Evolutionary conservation across 2,797 vertebrate species (phyloP), one percentile per base, ranked within the genome.

Genomic region (Decapterus maruadsi): DNA sequence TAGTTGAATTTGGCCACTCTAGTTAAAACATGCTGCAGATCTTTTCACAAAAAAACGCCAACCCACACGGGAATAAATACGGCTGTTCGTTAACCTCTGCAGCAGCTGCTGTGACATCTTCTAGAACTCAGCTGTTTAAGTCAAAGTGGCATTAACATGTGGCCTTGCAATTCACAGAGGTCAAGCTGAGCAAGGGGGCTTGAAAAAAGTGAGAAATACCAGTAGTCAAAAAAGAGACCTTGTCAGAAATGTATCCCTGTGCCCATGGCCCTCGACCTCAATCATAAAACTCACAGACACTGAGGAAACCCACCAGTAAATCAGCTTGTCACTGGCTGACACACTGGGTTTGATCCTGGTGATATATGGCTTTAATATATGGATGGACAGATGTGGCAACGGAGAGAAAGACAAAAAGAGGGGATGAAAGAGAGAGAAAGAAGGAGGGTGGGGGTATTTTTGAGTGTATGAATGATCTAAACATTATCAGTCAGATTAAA

Each of bases 281-380:
- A 90, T 92, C 90, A 93, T 94, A 95, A 94, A 95, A 90, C 87
- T 91, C 85, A 87, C 74, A 93, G 89, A 93, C 91, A 86, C 86
- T 77, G 86, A 91, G 83, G 82, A 90, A 91, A 85, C 68, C 78
- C 74, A 59, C 68, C 83, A 85, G 88, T 95, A 95, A 95, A 94
- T 96, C 92, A 91, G 78, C 46, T 81, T 84, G 88, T 87, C 77
- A 71, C 89, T 71, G 70, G 51, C 74, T 88, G 86, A 89, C 86
- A 85, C 84, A 70, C 79, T 57, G 81, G 84, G 91, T 93, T 94
- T 94, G 93, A 95, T 93, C 89, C 86, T 67, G 58, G 78, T 94
- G 91, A 94, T 93, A 71, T 94, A 94, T 90, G 74, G 76, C 86
- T 94, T 91, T 92, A 94, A 93, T 94, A 93, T 89, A 86, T 89